Conservation (phyloP, 2,113 vertebrate genomes). For the Chaetura pelagica region DNA sequence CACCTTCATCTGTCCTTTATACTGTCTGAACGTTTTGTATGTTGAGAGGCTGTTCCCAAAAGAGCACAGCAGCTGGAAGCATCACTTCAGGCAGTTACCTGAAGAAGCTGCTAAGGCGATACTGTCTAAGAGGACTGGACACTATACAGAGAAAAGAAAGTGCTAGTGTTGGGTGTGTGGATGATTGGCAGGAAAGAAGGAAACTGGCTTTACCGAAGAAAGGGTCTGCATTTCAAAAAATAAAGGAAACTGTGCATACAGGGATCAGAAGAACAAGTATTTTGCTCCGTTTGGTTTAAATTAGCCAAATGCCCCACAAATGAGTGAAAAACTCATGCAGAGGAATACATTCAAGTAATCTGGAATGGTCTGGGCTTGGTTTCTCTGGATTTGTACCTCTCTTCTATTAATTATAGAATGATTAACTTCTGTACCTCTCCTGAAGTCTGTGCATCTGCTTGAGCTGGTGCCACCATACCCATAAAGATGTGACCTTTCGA, state of each 20-base stretch:
- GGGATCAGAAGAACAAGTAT: neutral
- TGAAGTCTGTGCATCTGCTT: neutral
- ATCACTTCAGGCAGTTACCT: neutral
- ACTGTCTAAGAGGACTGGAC: neutral
- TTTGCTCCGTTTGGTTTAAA: neutral
- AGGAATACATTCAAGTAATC: neutral
- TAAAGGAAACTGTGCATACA: neutral
- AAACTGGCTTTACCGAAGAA: neutral
- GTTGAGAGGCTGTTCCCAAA: neutral
- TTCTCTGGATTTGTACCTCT: neutral
- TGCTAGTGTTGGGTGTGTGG: neutral
- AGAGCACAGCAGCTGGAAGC: neutral
- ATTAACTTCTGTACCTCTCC: neutral
- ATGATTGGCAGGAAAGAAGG: neutral
- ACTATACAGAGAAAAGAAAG: neutral
- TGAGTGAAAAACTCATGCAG: neutral
- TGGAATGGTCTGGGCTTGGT: neutral
- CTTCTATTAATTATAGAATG: neutral
- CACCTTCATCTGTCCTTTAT: neutral
- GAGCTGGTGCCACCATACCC: rapidly evolving
- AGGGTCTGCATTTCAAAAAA: neutral
- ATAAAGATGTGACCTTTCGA: neutral
- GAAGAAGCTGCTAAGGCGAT: neutral
- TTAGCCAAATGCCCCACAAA: neutral
- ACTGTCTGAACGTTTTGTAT: neutral